Evolutionary conservation across 2,888 invertebrate species (phyloP).

Genomic region (Mythimna pallens): DNA sequence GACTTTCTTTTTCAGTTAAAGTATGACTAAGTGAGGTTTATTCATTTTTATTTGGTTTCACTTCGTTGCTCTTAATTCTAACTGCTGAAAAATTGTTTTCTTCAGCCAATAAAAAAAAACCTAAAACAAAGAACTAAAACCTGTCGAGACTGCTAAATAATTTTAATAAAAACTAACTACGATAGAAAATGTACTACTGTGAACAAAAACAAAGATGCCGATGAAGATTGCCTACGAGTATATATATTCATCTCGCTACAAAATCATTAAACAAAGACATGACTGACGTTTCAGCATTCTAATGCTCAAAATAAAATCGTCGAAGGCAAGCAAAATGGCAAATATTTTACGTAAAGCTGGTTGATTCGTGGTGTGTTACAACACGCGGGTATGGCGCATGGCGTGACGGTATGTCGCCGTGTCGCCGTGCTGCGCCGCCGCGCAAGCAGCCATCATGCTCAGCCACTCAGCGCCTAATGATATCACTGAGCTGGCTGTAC

Average conservation of each 20-base stretch:
- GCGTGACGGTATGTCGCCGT: conserved; percentile 71
- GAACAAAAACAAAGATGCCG: neutral
- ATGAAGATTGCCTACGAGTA: neutral
- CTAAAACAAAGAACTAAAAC: neutral
- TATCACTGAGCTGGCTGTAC: conserved; percentile 31
- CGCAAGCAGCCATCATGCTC: conserved; percentile 32
- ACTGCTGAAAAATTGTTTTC: neutral
- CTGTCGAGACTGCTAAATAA: neutral
- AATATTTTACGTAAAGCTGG: conserved; percentile 50
- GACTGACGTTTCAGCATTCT: conserved; percentile 26
- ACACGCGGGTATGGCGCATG: conserved; percentile 53
- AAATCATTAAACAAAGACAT: neutral
- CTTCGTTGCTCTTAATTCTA: neutral
- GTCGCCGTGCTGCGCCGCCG: conserved; percentile 51
- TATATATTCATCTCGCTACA: neutral
- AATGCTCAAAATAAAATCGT: conserved; percentile 36
- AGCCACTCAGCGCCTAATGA: conserved; percentile 36
- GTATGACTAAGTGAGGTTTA: conserved; percentile 5
- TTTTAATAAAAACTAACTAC: neutral
- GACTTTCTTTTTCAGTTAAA: conserved; percentile 73
- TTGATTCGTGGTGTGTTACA: conserved; percentile 57
- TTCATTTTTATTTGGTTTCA: conserved; percentile 11
- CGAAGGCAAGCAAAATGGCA: conserved; percentile 13
- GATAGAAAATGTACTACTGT: neutral
- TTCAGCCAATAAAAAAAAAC: neutral